Base-by-base conservation (phyloP, 2,113 vertebrate species). In the Mormyrus iriodes region DNA sequence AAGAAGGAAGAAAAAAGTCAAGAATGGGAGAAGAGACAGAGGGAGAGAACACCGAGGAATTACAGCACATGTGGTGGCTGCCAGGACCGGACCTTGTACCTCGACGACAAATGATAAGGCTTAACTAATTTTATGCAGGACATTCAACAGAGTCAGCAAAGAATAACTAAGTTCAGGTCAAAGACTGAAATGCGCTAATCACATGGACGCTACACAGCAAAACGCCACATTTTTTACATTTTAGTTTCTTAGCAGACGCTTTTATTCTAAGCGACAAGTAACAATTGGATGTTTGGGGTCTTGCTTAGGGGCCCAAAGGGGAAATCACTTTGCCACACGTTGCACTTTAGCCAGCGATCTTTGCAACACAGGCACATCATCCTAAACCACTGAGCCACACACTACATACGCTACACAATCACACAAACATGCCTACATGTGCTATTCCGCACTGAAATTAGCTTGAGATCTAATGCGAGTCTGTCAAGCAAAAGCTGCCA, bases 131-230 rank as follows among this genome's bases (percentile, higher is more conserved):
- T 51, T 9, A 24, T 85, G 83, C 44, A 51, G 44, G n/a, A 51
- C 48, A 85, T 85, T 46, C 44, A 24, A 84, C 82, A 48, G 19
- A 51, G 48, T 85, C 85, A 86, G 85, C 85, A 86, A 31, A 53
- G 19, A 42, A 55, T 31, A 39, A 5, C 85, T 51, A 6, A 8
- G 49, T 17, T 55, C 49, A 35, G 83, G 83, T 87, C 86, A 87
- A 58, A 58, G 31, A 46, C 42, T 51, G 27, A 55, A 6, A 51
- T 85, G 24, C 8, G 9, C 21, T 19, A 46, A 48, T 21, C 6
- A 85, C 82, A 85, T 49, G 44, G 48, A 13, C 21, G 4, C 19
- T 27, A 49, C 12, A 46, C 82, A 85, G 42, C 17, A 61, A 21
- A 3, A 17, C 2, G 19, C 2, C 10, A 17, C 58, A 6, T 61